Evolutionary conservation across 1,140 invertebrate species (phyloP), one percentile per base, ranked within the genome.

Genomic region (Drosophila kohkoa): DNA sequence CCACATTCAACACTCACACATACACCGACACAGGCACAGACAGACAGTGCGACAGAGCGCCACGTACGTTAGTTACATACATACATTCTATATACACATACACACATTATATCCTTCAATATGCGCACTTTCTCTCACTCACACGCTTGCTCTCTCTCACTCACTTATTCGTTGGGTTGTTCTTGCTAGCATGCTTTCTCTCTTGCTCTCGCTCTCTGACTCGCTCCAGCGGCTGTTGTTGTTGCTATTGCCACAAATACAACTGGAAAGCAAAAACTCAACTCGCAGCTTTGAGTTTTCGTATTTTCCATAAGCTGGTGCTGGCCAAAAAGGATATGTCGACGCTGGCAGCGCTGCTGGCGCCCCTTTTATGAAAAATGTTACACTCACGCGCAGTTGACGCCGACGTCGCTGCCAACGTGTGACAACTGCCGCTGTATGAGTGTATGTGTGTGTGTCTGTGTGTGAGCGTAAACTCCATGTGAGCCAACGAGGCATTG

Each of bases 341-440:
- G 67, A 77, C 69, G 85, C 16, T 48, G 58, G 5, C 68, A 54
- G 60, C 68, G 71, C 72, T 72, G 78, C 73, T 16, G 62, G 82
- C 80, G 83, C 68, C 64, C 69, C 74, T 76, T 79, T 79, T 77
- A 79, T 79, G 87, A 88, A 87, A 88, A 88, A 88, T 88, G 85
- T 88, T 87, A 87, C 83, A 87, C 83, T 87, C 83, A 80, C 83
- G 83, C 83, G 83, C 83, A 77, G 83, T 67, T 64, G 76, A 74
- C 66, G 69, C 57, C 62, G 74, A 20, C 74, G 38, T 43, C 74
- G 74, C 74, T 66, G 49, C 79, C 79, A 88, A 88, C 80, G 82
- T 88, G 85, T 88, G 83, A 89, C 83, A 88, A 88, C 85, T 83
- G 80, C 62, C 65, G 28, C 32, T 64, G 41, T 70, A 16, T 74